These are phyloP conservation scores for Galeopsomyia nigrocyanea DNA, from an alignment of 2,888 invertebrate genomes.

Conservation along the genomic window DNA sequence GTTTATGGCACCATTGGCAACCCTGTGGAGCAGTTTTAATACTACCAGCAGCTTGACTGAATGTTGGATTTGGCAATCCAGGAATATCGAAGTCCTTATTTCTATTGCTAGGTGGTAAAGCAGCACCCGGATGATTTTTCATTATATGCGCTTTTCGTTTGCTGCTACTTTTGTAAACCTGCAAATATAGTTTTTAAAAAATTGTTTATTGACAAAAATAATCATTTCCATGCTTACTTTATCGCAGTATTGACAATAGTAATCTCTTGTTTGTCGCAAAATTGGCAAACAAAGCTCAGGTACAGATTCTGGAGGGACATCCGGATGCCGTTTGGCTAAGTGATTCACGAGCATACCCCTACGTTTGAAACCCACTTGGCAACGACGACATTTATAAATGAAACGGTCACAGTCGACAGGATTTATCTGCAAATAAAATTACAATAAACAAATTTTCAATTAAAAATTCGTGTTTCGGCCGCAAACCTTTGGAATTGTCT, in stretches of 20 bases:
- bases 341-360: slow-evolving; percentile 91
- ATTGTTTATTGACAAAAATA: slow-evolving; percentile 6
- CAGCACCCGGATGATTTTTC: slow-evolving; percentile 86
- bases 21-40: slow-evolving; percentile 79
- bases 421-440: slow-evolving; percentile 56
- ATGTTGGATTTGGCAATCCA: slow-evolving; percentile 74
- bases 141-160: slow-evolving; percentile 87
- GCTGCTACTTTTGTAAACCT: slow-evolving; percentile 85
- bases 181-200: not conserved
- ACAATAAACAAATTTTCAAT: slow-evolving; percentile 10
- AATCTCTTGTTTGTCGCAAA: slow-evolving; percentile 81
- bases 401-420: slow-evolving; percentile 80
- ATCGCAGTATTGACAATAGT: slow-evolving; percentile 88
- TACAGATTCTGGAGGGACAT: slow-evolving; percentile 75
- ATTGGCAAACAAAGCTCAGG: slow-evolving; percentile 85
- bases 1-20: slow-evolving; percentile 87
- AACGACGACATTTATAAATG: slow-evolving; percentile 83
- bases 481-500: slow-evolving; percentile 72
- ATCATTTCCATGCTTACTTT: slow-evolving; percentile 69
- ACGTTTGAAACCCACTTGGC: slow-evolving; percentile 83
- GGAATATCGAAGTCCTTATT: slow-evolving; percentile 67
- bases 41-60: slow-evolving; percentile 80
- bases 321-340: slow-evolving; percentile 82
- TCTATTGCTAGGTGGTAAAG: slow-evolving; percentile 73
- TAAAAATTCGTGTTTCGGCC: not conserved